phyloP scores from a whole-genome alignment of 1,140 invertebrate species.

The Lineus longissimus region DNA sequence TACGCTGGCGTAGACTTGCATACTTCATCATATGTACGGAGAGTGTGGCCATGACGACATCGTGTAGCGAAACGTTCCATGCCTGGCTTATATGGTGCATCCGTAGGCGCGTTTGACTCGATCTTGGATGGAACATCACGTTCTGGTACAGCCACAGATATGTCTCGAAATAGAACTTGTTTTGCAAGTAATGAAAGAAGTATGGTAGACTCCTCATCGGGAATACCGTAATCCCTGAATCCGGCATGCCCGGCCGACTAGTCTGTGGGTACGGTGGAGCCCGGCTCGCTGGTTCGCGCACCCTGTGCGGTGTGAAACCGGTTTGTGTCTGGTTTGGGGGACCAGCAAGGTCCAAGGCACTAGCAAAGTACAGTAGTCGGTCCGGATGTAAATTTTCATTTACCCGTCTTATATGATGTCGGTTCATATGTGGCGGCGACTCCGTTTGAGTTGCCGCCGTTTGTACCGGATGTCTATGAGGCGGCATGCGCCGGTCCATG shows the following conservation, averaged over 20 bases:
- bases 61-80: constrained; percentile 5
- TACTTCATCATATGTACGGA: constrained; percentile 1
- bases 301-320: no score
- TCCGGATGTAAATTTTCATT: no score
- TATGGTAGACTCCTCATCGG: background rate
- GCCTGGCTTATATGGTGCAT: background rate
- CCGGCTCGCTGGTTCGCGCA: no score
- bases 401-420: no score
- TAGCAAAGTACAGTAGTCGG: no score
- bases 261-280: no score
- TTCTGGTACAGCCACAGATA: constrained; percentile 18
- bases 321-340: no score
- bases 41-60: constrained; percentile 6
- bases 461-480: no score
- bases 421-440: no score
- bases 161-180: constrained; percentile 21
- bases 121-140: constrained; percentile 13
- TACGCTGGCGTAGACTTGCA: background rate
- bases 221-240: background rate
- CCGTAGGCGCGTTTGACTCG: constrained; percentile 8
- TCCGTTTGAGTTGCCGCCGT: no score
- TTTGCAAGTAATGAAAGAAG: constrained; percentile 15
- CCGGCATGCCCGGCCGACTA: background rate
- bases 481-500: no score
- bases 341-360: no score